Evolutionary conservation across 1,140 invertebrate genomes (phyloP).

Genomic region (Epicauta chinensis): DNA sequence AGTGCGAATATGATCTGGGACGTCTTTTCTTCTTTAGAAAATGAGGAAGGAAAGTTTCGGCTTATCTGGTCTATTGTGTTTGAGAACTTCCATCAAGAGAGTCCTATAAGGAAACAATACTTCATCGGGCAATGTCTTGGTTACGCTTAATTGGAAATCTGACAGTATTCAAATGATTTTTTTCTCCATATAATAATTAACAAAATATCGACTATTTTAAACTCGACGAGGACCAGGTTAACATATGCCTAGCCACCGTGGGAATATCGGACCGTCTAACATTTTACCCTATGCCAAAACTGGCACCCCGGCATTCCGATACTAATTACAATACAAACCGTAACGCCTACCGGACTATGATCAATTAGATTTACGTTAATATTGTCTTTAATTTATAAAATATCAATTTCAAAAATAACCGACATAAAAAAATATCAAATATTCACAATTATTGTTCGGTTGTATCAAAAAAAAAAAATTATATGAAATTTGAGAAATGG

Average conservation of each 20-base stretch:
- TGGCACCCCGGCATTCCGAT: too few species aligned
- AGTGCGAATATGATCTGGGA: constrained; percentile 32
- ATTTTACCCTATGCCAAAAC: constrained; percentile 7
- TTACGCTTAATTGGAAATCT: constrained; percentile 31
- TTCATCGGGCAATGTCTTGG: constrained; percentile 28
- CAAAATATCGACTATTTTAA: too few species aligned
- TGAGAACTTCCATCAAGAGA: constrained; percentile 24
- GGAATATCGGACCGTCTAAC: constrained; percentile 11
- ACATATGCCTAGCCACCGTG: constrained; percentile 15
- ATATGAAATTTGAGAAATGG: constrained; percentile 12
- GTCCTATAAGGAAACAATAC: constrained; percentile 31
- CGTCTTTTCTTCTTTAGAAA: constrained; percentile 30
- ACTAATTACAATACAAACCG: too few species aligned
- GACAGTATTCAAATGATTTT: too few species aligned
- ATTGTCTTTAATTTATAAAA: too few species aligned
- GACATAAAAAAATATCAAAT: too few species aligned
- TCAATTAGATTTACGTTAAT: too few species aligned
- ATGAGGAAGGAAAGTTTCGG: constrained; percentile 26
- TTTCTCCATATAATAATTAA: too few species aligned
- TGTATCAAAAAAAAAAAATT: neutral
- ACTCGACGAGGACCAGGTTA: constrained; percentile 1
- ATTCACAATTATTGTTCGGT: too few species aligned
- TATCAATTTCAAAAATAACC: too few species aligned
- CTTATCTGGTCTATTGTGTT: constrained; percentile 34
- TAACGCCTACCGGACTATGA: too few species aligned